Conservation (phyloP, 2,888 invertebrate genomes). For the Apodemia zela region DNA sequence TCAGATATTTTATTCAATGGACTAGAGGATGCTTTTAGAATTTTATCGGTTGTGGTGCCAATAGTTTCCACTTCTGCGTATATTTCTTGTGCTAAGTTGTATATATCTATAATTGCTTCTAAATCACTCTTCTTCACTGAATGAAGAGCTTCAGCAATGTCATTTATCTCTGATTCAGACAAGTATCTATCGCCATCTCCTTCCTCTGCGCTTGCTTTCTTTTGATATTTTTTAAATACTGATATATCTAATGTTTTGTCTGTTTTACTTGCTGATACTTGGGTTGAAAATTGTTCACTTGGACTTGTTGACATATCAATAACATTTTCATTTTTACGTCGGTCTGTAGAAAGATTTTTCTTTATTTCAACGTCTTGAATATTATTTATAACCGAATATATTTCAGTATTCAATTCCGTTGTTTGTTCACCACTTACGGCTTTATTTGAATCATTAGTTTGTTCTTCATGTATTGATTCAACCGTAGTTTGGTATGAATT, state of each 20-base stretch:
- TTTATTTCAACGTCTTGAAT: neutral
- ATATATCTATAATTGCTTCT: conserved; percentile 65
- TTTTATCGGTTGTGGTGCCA: conserved; percentile 29
- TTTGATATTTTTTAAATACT: conserved; percentile 29
- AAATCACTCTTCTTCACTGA: conserved; percentile 65
- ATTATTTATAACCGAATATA: neutral
- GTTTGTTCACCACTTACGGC: neutral
- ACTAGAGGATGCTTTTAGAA: conserved; percentile 17
- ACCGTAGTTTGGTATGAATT: neutral
- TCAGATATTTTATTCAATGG: conserved; percentile 21
- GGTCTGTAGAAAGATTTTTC: neutral
- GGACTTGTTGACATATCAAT: conserved; percentile 32
- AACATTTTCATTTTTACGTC: neutral
- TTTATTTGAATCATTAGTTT: neutral
- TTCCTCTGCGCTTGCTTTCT: neutral
- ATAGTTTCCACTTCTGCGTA: conserved; percentile 57
- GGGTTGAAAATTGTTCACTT: conserved; percentile 25
- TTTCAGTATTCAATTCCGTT: neutral
- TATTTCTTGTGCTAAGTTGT: conserved; percentile 66
- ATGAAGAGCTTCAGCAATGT: conserved; percentile 54
- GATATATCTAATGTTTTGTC: conserved; percentile 4
- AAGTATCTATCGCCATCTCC: conserved; percentile 50
- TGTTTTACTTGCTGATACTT: neutral
- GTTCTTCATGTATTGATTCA: neutral
- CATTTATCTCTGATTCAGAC: conserved; percentile 56